Percentiles rank a stretch among this genome's conserved stretches.
These are phyloP conservation scores for Drosophila meridiana DNA, from an alignment of 2,888 invertebrate species.

Conservation along the genomic window DNA sequence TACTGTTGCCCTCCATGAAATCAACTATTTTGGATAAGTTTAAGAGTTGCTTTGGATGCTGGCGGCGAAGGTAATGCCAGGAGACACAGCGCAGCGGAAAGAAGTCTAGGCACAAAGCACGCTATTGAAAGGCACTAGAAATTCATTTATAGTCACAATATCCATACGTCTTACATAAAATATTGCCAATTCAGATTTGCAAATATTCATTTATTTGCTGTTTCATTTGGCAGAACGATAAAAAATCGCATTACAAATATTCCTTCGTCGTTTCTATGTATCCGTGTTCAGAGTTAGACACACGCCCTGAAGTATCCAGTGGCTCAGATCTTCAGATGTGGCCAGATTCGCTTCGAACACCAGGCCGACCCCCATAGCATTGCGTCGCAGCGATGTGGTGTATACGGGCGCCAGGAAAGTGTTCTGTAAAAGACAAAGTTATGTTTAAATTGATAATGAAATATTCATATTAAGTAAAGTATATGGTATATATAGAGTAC, in stretches of 20 bases:
- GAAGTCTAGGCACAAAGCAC: constrained; percentile 60
- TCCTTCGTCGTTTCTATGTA: constrained; percentile 38
- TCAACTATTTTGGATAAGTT: constrained; percentile 78
- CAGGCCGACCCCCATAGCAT: constrained; percentile 96
- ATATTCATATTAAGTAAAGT: neutral
- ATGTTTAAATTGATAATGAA: neutral
- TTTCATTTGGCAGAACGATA: constrained; percentile 33
- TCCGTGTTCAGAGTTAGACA: constrained; percentile 95
- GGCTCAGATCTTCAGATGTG: constrained; percentile 92
- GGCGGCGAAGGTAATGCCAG: constrained; percentile 71
- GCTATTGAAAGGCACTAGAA: constrained; percentile 69
- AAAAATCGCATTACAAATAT: constrained; percentile 7
- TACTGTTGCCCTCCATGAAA: constrained; percentile 82
- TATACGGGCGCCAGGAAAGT: constrained; percentile 95
- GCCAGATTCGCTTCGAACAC: constrained; percentile 95
- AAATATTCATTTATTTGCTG: constrained; percentile 57
- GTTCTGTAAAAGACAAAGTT: constrained; percentile 87
- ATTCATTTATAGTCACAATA: constrained; percentile 46
- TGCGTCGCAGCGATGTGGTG: constrained; percentile 93
- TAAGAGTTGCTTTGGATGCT: constrained; percentile 76
- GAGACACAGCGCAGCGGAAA: constrained; percentile 19
- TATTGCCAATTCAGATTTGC: constrained; percentile 64
- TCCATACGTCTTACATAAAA: constrained; percentile 42
- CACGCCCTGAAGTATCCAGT: constrained; percentile 96
- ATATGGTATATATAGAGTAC: neutral